Conservation (phyloP, 2,888 invertebrate genomes). For the Macrophya annulata region DNA sequence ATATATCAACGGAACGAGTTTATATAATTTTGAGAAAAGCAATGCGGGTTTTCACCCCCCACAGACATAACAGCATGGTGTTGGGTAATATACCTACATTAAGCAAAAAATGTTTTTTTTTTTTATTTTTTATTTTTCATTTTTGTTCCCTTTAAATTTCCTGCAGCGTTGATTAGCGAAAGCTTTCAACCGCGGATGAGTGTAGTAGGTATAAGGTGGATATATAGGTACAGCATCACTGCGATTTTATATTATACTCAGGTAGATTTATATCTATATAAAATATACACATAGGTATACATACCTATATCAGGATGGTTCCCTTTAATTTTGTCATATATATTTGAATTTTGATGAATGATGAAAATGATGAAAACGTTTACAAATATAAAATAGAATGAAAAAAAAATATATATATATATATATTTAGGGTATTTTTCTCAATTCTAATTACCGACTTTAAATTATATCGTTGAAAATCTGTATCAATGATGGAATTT, state of each 20-base stretch:
- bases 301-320: no score
- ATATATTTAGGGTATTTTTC: no score
- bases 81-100: neutral
- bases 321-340: no score
- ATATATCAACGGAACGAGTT: neutral
- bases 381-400: no score
- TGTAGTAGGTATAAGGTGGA: neutral
- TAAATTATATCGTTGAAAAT: no score
- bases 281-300: no score
- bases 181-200: conserved; percentile 29
- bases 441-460: no score
- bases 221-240: neutral
- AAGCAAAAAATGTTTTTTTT: neutral
- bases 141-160: neutral
- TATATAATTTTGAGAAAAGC: conserved; percentile 2
- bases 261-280: neutral
- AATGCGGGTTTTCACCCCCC: neutral
- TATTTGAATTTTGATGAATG: no score
- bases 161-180: conserved; percentile 18
- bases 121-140: neutral
- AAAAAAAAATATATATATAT: no score
- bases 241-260: neutral
- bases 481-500: no score
- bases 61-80: neutral
- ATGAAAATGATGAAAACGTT: no score